Conservation (phyloP, 2,113 vertebrate genomes). For the Sceloporus tristichus region DNA sequence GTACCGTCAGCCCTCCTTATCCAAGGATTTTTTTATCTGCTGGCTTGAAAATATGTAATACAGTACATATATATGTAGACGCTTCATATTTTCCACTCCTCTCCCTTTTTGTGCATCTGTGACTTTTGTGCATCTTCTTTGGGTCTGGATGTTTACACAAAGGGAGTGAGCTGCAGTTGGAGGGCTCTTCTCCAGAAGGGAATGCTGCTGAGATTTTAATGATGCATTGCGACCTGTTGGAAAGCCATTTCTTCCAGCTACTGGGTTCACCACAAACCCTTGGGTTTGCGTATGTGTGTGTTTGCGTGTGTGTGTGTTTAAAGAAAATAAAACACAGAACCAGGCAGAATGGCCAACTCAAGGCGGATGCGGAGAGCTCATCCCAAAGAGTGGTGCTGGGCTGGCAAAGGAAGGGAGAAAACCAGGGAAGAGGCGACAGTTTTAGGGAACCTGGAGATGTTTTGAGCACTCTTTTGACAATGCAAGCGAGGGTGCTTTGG, state of each 20-base stretch:
- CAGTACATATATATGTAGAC: too few species aligned
- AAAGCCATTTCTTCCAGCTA: conserved; percentile 55
- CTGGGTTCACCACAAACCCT: conserved; percentile 65
- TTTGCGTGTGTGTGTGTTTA: too few species aligned
- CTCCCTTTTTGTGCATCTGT: not conserved
- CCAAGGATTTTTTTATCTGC: too few species aligned
- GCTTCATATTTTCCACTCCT: not conserved
- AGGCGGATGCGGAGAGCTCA: conserved; percentile 70
- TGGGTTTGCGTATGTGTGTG: conserved; percentile 18
- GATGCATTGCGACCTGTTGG: not conserved
- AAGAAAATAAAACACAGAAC: conserved; percentile 53
- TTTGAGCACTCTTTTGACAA: too few species aligned
- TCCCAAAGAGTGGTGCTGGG: conserved; percentile 54
- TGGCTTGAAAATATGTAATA: too few species aligned
- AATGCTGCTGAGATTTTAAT: conserved; percentile 51
- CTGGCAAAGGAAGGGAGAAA: conserved; percentile 28
- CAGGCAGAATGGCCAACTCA: not conserved
- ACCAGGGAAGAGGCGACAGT: not conserved
- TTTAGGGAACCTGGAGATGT: too few species aligned
- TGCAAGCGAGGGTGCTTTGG: too few species aligned
- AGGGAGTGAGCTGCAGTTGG: not conserved
- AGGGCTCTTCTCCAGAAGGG: conserved; percentile 4
- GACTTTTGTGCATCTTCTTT: not conserved
- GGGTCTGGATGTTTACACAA: rapidly evolving
- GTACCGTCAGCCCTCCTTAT: too few species aligned